phyloP scores from a whole-genome alignment of 2,113 vertebrate species.

The Salvator merianae region DNA sequence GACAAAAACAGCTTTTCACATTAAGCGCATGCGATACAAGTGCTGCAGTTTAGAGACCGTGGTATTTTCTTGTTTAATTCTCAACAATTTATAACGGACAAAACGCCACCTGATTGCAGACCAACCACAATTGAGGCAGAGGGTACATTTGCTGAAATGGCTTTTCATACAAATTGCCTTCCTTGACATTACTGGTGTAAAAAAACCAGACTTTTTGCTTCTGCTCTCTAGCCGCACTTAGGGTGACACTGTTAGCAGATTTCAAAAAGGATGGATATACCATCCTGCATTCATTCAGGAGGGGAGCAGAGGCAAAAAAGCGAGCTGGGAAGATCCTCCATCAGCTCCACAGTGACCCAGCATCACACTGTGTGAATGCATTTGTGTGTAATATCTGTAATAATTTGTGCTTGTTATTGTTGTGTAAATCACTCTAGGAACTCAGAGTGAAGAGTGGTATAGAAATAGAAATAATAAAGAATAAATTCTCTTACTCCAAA shows the following conservation, averaged over 20 bases:
- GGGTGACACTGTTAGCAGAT: neutral
- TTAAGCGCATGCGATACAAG: neutral
- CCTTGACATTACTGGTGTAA: conserved; percentile 52
- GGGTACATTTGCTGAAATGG: conserved; percentile 58
- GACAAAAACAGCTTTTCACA: neutral
- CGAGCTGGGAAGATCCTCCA: no score
- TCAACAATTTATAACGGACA: neutral
- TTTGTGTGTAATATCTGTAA: no score
- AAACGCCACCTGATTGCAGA: neutral
- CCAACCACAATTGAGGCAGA: neutral
- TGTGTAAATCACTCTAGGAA: no score
- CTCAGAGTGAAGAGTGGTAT: no score
- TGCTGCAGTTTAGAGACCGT: neutral
- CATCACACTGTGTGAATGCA: no score
- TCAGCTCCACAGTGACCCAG: no score
- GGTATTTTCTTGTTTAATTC: neutral
- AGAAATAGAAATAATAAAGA: no score
- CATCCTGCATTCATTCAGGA: neutral
- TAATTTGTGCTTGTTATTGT: no score
- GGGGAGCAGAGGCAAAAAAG: no score
- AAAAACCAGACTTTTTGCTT: no score
- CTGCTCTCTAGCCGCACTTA: conserved; percentile 32
- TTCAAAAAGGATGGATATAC: neutral
- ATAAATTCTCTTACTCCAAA: no score
- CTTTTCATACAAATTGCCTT: conserved; percentile 62